Evolutionary conservation across 2,797 vertebrate species (phyloP), one percentile per base, ranked within the genome.

Genomic region (Leontopithecus rosalia): DNA sequence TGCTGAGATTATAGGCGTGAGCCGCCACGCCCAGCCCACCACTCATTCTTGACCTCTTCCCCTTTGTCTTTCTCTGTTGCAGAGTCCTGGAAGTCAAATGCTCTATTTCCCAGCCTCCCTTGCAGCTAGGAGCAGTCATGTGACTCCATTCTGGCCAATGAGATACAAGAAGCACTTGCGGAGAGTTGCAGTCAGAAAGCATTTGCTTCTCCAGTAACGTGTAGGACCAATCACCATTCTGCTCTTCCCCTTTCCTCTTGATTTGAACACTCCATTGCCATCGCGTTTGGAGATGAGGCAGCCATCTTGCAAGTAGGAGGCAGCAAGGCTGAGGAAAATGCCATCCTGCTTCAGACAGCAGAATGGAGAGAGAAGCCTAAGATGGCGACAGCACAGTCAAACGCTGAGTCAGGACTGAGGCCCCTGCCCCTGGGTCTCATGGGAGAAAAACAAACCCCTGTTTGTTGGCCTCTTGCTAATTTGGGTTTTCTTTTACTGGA

Each of bases 201-300:
- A 0, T 22, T 1, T 2, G 33, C 7, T 58, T 46, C 14, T 58
- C 39, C 5, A 13, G 1, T 2, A 7, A 10, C 0, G 0, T n/a
- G 0, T 13, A n/a, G 57, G 64, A n/a, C 64, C 15, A 19, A 19
- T n/a, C 28, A 30, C 58, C 28, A 7, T 19, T 67, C n/a, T n/a
- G 64, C 15, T 33, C 14, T 0, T 4, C 33, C n/a, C 48, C 39
- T 20, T 30, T 58, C 39, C 13, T 26, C 83, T 22, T 19, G 48
- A 2, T 26, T 9, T 3, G 30, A 17, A 24, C 57, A 19, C 8
- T 0, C 10, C 46, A 22, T 48, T 79, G 76, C 30, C 30, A 5
- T 48, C 43, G n/a, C 12, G 64, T 50, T 77, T 22, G 76, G 76
- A 50, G 50, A n/a, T 11, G 19, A 33, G 19, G 30, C 50, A 14